Conservation (phyloP, 2,888 invertebrate genomes). For the Cosmorhoe ocellata region DNA sequence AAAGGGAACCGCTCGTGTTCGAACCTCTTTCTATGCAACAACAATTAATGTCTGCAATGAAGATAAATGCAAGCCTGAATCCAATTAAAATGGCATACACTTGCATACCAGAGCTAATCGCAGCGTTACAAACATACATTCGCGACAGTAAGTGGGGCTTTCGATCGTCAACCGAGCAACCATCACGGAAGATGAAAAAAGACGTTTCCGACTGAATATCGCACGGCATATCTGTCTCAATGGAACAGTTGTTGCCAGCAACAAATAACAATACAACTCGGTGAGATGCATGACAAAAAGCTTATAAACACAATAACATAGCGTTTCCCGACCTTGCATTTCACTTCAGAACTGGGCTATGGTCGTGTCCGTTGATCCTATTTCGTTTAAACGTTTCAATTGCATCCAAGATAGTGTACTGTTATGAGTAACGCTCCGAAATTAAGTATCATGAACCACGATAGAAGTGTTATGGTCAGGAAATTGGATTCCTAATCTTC, state of each 20-base stretch:
- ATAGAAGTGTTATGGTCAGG: no score
- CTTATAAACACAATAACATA: conserved; percentile 66
- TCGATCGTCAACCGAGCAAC: conserved; percentile 51
- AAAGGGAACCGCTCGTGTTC: conserved; percentile 31
- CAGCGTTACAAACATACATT: conserved; percentile 52
- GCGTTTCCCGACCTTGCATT: conserved; percentile 69
- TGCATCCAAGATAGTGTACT: conserved; percentile 66
- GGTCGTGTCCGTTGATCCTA: conserved; percentile 66
- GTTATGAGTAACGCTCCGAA: conserved; percentile 67
- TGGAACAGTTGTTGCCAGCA: conserved; percentile 62
- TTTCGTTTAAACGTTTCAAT: conserved; percentile 58
- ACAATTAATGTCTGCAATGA: conserved; percentile 37
- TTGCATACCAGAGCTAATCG: conserved; percentile 51
- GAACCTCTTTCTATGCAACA: conserved; percentile 36
- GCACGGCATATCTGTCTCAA: conserved; percentile 73
- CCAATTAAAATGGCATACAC: conserved; percentile 45
- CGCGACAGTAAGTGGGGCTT: conserved; percentile 64
- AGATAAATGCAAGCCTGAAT: conserved; percentile 38
- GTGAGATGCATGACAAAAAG: conserved; percentile 73
- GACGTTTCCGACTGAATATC: conserved; percentile 62
- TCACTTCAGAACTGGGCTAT: conserved; percentile 69
- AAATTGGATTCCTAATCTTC: no score
- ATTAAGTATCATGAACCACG: conserved; percentile 54
- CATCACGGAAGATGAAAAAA: conserved; percentile 60
- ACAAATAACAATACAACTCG: conserved; percentile 66